phyloP scores from a whole-genome alignment of 2,888 invertebrate genomes.

The Zelleria hepariella region DNA sequence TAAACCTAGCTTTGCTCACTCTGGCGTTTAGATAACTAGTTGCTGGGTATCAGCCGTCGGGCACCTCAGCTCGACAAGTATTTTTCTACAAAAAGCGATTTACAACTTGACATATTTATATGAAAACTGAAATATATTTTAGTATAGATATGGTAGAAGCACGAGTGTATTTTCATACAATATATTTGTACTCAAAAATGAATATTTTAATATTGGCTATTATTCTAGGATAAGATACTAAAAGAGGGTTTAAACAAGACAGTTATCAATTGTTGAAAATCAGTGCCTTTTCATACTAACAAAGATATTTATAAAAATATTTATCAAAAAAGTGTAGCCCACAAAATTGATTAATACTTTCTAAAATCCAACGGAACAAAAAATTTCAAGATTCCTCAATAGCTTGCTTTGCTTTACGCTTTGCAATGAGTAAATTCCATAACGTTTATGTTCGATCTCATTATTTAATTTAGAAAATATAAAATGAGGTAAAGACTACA shows the following conservation, averaged over 20 bases:
- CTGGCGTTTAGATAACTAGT: conserved; percentile 17
- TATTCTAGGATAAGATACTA: conserved; percentile 57
- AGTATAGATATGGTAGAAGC: conserved; percentile 62
- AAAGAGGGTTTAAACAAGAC: conserved; percentile 46
- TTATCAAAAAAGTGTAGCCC: conserved; percentile 32
- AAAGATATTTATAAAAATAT: conserved; percentile 49
- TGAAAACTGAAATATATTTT: conserved; percentile 53
- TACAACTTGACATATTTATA: conserved; percentile 50
- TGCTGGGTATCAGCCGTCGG: neutral
- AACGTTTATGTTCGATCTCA: conserved; percentile 68
- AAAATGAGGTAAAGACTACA: conserved; percentile 70
- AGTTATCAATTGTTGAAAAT: conserved; percentile 60
- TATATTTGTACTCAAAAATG: conserved; percentile 58
- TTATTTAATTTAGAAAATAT: conserved; percentile 71
- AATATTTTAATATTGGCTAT: conserved; percentile 69
- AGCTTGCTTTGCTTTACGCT: conserved; percentile 9
- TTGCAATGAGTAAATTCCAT: conserved; percentile 45
- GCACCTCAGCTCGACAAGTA: conserved; percentile 23
- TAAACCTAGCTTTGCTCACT: conserved; percentile 37
- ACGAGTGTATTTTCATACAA: conserved; percentile 67
- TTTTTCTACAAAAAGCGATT: conserved; percentile 62
- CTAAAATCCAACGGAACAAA: neutral
- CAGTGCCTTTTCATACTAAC: conserved; percentile 61
- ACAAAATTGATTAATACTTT: neutral
- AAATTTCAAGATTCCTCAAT: neutral